Base-by-base conservation (phyloP, 2,113 vertebrate species). In the Nymphicus hollandicus region DNA sequence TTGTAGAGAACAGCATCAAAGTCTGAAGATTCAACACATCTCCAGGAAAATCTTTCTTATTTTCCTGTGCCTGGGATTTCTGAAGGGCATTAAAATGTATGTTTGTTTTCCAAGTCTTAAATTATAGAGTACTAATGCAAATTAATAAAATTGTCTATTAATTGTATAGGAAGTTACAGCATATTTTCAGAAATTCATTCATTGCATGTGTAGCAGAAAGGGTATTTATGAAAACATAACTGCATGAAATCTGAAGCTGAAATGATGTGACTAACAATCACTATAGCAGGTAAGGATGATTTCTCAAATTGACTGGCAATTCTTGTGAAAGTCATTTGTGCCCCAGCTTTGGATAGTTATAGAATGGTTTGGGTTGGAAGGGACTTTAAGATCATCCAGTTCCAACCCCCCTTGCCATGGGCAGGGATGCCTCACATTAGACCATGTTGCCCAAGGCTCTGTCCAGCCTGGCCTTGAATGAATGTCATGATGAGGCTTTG, bases 191-290 rank as follows among this genome's bases (percentile, higher is more conserved):
- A 81, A 76, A 58, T 49, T 44, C 6, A 31, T 81, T 65, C 12
- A 17, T 33, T 74, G 23, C 17, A 6, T 39, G 39, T 69, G 82
- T 81, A n/a, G 49, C 82, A 53, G 31, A 31, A 76, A 86, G 70
- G 81, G 28, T 66, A 31, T 78, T 81, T 91, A 63, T 74, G 84
- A 88, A 91, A 92, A 95, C 80, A 39, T 92, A 83, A 72, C 87
- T 55, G 28, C 35, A 29, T 15, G 9, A 80, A n/a, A 68, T 47
- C 31, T 73, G 72, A 65, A 91, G 27, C 33, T 69, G 58, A 81
- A 81, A 39, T 82, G 52, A 69, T 6, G 3, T 22, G 18, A 39
- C 16, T 46, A 64, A 44, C 39, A 81, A 83, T 28, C 43, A 37
- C 6, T 56, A 11, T 12, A n/a, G 53, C 37, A 52, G 7, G 11